Base-by-base conservation (phyloP, 2,888 invertebrate genomes). In the Metalampra italica region DNA sequence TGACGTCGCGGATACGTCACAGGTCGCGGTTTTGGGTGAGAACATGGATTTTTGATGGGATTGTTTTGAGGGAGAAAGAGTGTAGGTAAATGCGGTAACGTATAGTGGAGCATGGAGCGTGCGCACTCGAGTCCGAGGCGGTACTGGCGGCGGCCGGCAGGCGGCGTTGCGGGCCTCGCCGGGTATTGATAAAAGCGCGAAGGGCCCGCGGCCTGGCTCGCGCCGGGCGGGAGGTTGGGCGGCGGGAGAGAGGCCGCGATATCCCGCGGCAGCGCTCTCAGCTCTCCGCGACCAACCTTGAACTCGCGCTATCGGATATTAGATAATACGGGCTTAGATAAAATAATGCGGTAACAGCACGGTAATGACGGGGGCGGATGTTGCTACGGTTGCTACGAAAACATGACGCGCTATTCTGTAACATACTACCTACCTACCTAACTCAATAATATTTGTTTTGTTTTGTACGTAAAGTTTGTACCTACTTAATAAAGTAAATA, bases 121-220 rank as follows among this genome's bases (percentile, higher is more conserved):
- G 87, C 88, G 88, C 88, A 86, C 62, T 83, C 69, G 72, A 67
- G 67, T 63, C 77, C 68, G 63, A 57, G 56, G 54, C 53, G 57
- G 68, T 79, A 83, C 85, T 84, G 83, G 58, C 72, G 70, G 54
- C 64, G 60, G 68, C 71, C 84, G 73, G 50, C 62, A 75, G 86
- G 71, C 78, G 85, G 87, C 86, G 85, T 75, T 78, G 70, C 56
- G 62, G 58, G 49, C 59, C 39, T 55, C 56, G n/a, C n/a, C n/a
- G n/a, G 65, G 75, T 86, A 85, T 85, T 84, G 87, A 86, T 80
- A 85, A 83, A 86, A 82, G 80, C 81, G 85, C 77, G 78, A 76
- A 78, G 81, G 81, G 43, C 36, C 15, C n/a, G n/a, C n/a, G 11
- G 45, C 37, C 22, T 13, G 29, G 36, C 37, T 15, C 15, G 5